These are phyloP conservation scores for Cryptocheilus praepositus DNA, from an alignment of 2,888 invertebrate genomes.

Conservation along the genomic window DNA sequence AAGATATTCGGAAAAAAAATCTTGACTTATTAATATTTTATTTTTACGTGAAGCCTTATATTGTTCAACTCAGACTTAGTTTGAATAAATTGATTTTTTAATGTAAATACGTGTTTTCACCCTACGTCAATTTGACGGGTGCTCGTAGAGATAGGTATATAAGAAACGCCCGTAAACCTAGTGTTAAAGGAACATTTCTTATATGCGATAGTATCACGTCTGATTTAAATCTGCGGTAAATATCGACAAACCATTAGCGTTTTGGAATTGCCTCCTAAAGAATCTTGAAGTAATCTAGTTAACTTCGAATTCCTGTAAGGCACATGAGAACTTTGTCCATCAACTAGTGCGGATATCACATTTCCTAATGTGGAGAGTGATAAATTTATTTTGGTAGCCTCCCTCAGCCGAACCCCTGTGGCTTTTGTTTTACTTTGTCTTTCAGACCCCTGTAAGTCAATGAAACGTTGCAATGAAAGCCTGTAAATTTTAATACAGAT, in stretches of 20 bases:
- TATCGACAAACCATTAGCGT: conserved; percentile 84
- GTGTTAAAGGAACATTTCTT: too few species aligned
- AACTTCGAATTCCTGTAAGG: conserved; percentile 99
- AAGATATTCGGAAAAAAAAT: too few species aligned
- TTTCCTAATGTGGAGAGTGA: conserved; percentile 98
- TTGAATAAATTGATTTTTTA: too few species aligned
- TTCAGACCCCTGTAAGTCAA: conserved; percentile 88
- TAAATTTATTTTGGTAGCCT: conserved; percentile 98
- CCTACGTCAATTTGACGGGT: too few species aligned
- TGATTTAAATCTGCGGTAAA: too few species aligned
- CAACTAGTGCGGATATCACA: conserved; percentile 98
- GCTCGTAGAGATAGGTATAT: too few species aligned
- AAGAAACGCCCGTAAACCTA: too few species aligned
- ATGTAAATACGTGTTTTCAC: too few species aligned
- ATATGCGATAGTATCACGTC: too few species aligned
- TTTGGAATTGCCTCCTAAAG: conserved; percentile 96
- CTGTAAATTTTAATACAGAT: conserved; percentile 10
- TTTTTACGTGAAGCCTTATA: too few species aligned
- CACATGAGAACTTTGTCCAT: conserved; percentile 97
- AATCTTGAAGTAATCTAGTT: conserved; percentile 95
- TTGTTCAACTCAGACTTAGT: too few species aligned
- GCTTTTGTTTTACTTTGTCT: conserved; percentile 98
- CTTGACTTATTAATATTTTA: too few species aligned
- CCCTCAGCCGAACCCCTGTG: conserved; percentile 92
- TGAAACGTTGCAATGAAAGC: conserved; percentile 5